These are phyloP conservation scores for Hiodon alosoides DNA, from an alignment of 2,113 vertebrate genomes.

Conservation along the genomic window DNA sequence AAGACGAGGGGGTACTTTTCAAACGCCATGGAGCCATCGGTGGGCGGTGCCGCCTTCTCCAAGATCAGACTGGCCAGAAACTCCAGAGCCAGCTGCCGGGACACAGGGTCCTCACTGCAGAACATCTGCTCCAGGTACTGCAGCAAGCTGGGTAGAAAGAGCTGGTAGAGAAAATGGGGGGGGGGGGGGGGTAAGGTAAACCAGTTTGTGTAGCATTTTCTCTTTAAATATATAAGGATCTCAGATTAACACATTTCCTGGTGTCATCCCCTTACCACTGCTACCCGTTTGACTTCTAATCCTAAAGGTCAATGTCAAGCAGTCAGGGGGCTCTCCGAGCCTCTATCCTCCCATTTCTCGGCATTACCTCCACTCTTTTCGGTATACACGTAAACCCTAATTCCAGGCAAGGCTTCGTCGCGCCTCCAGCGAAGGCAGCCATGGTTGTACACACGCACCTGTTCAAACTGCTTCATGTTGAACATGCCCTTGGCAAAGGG, in stretches of 20 bases:
- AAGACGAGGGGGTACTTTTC: slow-evolving; percentile 91
- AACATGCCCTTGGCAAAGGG: slow-evolving; percentile 85
- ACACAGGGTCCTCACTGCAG: slow-evolving; percentile 41
- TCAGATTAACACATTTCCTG: too few relatives aligned
- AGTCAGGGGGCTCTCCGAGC: too few relatives aligned
- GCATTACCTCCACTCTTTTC: too few relatives aligned
- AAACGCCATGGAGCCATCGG: slow-evolving; percentile 81
- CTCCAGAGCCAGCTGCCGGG: slow-evolving; percentile 64
- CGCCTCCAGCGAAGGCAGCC: neutral
- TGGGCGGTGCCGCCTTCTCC: slow-evolving; percentile 83
- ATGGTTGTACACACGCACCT: slow-evolving; percentile 55
- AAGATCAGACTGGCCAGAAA: slow-evolving; percentile 79
- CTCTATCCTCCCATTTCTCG: too few relatives aligned
- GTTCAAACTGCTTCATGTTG: slow-evolving; percentile 86
- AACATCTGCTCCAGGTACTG: slow-evolving; percentile 70
- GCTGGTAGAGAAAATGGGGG: slow-evolving; percentile 49
- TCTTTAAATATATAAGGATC: too few relatives aligned
- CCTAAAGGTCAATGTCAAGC: too few relatives aligned
- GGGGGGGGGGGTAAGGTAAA: neutral
- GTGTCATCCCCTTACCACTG: neutral
- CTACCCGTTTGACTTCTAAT: too few relatives aligned
- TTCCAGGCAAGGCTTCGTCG: too few relatives aligned
- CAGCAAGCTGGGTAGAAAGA: slow-evolving; percentile 81
- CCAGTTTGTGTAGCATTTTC: neutral
- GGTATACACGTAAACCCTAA: too few relatives aligned